Base-by-base conservation (phyloP, 2,797 vertebrate genomes). In the Australoheros facetus region DNA sequence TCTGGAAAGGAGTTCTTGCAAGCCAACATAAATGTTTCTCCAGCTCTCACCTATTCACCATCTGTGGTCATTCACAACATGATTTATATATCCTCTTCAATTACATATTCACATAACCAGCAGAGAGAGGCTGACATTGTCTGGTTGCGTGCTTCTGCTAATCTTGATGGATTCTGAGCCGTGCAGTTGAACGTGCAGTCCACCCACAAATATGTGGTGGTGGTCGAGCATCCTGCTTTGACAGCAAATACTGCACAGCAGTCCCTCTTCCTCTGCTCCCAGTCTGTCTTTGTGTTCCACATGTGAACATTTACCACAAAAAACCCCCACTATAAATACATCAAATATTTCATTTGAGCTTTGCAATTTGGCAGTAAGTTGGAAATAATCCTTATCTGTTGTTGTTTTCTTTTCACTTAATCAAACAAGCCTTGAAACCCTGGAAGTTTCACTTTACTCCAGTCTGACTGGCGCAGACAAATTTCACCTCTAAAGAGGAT, bases 21-120 rank as follows among this genome's bases (percentile, higher is more conserved):
- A 37, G 93, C 91, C 94, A 93, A 91, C 10, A 81, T 80, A 89
- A 94, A 94, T 90, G 77, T 93, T 92, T 83, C 66, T 81, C 70
- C 75, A 79, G 79, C 70, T 42, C 77, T 89, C 85, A 89, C 88
- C 84, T 86, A 76, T 88, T 87, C 81, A 56, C 77, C 79, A 72
- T 88, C 80, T 85, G 81, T 34, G 28, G 73, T 69, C 74, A 88
- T 89, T 87, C 73, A 84, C 48, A 45, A 32, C 72, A 58, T 79
- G 74, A 89, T 89, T 86, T 83, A 84, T 79, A 53, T 53, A 19
- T 82, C 78, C 59, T 75, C 78, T 77, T 74, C 69, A 30, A 19
- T 85, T 81, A 75, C 71, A 75, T 32, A 54, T 66, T 79, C 69
- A 74, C 30, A 53, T 19, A 80, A 70, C 73, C 62, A 55, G 72